Evolutionary conservation across 2,888 invertebrate species (phyloP).

Genomic region (Patella ulyssiponensis): DNA sequence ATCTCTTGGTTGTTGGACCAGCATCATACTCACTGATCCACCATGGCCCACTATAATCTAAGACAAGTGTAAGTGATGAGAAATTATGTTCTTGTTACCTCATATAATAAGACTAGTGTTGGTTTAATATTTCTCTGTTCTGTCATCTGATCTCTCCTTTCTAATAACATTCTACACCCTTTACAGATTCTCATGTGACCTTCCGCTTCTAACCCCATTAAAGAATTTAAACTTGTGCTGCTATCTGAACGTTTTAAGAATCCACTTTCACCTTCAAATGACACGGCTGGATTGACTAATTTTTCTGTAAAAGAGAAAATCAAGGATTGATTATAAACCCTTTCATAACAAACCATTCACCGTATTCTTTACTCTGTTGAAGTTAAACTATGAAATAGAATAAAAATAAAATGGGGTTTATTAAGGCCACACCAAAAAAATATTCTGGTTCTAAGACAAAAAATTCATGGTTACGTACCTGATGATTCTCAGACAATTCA

Average conservation of each 20-base stretch:
- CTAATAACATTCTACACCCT: conserved; percentile 78
- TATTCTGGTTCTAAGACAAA: too few species aligned
- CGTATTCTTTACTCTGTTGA: too few species aligned
- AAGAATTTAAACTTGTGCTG: conserved; percentile 75
- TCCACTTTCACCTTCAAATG: conserved; percentile 58
- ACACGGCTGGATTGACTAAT: conserved; percentile 76
- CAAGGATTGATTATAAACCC: background rate
- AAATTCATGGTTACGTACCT: too few species aligned
- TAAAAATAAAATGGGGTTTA: too few species aligned
- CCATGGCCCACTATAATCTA: too few species aligned
- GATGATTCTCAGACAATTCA: too few species aligned
- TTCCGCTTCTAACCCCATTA: conserved; percentile 78
- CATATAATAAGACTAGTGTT: conserved; percentile 85
- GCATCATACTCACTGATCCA: too few species aligned
- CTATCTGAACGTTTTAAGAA: conserved; percentile 73
- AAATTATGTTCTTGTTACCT: conserved; percentile 65
- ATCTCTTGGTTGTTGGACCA: too few species aligned
- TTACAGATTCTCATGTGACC: conserved; percentile 73
- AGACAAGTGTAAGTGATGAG: too few species aligned
- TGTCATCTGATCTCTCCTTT: conserved; percentile 84
- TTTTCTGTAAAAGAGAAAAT: conserved; percentile 73
- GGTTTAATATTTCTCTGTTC: conserved; percentile 87
- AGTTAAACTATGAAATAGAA: too few species aligned
- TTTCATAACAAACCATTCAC: background rate
- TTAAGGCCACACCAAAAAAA: too few species aligned